Evolutionary conservation across 2,113 vertebrate genomes (phyloP), one percentile per base, ranked within the genome.

Genomic region (Lates calcarifer): DNA sequence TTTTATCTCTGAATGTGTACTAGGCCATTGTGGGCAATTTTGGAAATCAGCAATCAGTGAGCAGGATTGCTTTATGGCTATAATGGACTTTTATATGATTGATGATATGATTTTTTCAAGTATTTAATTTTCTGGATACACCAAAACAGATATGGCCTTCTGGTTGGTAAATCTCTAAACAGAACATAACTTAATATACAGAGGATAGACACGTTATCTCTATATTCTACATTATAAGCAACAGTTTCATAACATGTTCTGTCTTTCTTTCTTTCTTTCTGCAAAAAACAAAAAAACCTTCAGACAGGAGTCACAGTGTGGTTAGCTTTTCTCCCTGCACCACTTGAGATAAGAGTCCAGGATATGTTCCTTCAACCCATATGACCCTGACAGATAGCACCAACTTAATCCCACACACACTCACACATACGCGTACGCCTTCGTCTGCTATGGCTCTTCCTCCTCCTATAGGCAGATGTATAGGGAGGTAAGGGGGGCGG

Each of bases 401-500:
- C 69, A 64, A 74, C 83, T 62, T 80, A 73, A 83, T 75, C 83
- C 69, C 78, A 29, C 77, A 45, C 61, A 69, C 87, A 71, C 73
- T 29, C 84, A 79, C 83, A 56, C 78, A 71, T 41, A 79, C 79
- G 74, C 6, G 17, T 61, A 66, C 56, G 51, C 60, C 87, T 74
- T 60, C 35, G 61, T 70, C 87, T 87, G 75, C 83, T 62, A 84
- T 79, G 77, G 81, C 88, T 91, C 90, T 88, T 95, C 88, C 81
- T 89, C 89, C 82, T 92, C 92, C 89, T 92, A 33, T 89, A 82
- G 76, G 88, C 63, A 94, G 93, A 95, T 83, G 87, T 96, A 93
- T 94, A 93, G 93, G 93, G 87, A 87, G 81, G 85, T 87, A 79
- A 84, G 60, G 76, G 66, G 72, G 78, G 72, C 1, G 56, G 92